Conservation (phyloP, 2,888 invertebrate genomes). For the Penaeus monodon region DNA sequence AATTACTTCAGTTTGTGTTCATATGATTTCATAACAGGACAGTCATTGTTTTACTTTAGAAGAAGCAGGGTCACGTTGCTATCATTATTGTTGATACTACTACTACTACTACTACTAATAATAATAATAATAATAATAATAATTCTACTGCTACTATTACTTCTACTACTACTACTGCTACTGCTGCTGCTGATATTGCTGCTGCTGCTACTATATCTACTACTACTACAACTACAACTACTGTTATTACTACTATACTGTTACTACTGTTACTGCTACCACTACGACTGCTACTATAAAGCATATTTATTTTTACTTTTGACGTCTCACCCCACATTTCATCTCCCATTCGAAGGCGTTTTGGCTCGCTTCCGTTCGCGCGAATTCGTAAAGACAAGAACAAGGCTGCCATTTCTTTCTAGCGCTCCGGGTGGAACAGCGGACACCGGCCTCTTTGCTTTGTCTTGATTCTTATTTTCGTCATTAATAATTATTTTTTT, state of each 20-base stretch:
- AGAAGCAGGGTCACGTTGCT: background rate
- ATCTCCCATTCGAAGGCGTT: background rate
- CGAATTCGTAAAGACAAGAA: too few species aligned
- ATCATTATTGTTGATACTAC: background rate
- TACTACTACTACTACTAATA: background rate
- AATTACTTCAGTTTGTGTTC: background rate
- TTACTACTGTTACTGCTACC: background rate
- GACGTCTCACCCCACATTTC: background rate
- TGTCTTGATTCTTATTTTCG: too few species aligned
- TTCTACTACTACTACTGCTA: constrained; percentile 13
- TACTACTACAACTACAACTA: background rate
- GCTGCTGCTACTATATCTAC: background rate
- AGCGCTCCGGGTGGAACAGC: too few species aligned
- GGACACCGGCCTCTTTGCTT: too few species aligned
- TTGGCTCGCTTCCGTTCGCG: too few species aligned
- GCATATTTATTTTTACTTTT: background rate
- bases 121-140: constrained; percentile 19
- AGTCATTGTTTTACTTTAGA: background rate
- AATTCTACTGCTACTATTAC: constrained; percentile 20
- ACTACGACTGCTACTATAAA: background rate
- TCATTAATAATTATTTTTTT: too few species aligned
- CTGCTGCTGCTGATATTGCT: background rate
- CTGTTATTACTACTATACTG: background rate
- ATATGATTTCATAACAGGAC: background rate
- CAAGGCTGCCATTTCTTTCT: too few species aligned